Conservation (phyloP, 2,797 vertebrate genomes). For the Heterohyrax brucei region DNA sequence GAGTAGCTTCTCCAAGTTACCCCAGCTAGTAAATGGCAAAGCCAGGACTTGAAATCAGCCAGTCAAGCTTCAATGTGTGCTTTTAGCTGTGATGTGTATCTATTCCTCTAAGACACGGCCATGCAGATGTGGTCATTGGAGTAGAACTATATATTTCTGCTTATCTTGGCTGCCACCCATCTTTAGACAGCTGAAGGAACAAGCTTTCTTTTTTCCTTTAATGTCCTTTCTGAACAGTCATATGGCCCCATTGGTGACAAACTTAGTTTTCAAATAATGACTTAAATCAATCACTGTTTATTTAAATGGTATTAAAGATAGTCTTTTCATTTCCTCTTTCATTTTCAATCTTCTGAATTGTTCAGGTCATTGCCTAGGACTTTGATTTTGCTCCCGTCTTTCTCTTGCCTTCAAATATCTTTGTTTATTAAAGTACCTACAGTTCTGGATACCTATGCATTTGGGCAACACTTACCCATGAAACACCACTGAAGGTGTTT, state of each 20-base stretch:
- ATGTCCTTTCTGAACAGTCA: neutral
- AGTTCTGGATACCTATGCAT: neutral
- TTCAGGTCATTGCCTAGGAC: neutral
- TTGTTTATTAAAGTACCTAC: neutral
- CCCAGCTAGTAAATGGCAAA: neutral
- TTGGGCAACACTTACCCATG: neutral
- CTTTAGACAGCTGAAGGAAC: constrained; percentile 23
- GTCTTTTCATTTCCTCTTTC: neutral
- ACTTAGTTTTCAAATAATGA: constrained; percentile 3
- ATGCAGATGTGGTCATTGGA: neutral
- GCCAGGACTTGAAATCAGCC: neutral
- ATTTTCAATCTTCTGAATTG: constrained; percentile 17
- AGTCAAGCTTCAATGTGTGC: neutral
- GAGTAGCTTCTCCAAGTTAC: constrained; percentile 15
- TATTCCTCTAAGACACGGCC: neutral
- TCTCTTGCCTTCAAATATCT: constrained; percentile 1
- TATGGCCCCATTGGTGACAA: neutral
- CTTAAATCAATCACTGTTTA: constrained; percentile 24
- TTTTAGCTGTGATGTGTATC: neutral
- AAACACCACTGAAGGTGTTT: neutral
- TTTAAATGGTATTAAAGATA: constrained; percentile 18
- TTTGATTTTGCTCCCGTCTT: constrained; percentile 28
- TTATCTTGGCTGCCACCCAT: neutral
- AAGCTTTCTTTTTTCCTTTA: neutral
- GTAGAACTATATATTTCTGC: neutral